Percentiles rank a stretch among this genome's conserved stretches.
phyloP scores from a whole-genome alignment of 2,797 vertebrate species.

The Dallia pectoralis region DNA sequence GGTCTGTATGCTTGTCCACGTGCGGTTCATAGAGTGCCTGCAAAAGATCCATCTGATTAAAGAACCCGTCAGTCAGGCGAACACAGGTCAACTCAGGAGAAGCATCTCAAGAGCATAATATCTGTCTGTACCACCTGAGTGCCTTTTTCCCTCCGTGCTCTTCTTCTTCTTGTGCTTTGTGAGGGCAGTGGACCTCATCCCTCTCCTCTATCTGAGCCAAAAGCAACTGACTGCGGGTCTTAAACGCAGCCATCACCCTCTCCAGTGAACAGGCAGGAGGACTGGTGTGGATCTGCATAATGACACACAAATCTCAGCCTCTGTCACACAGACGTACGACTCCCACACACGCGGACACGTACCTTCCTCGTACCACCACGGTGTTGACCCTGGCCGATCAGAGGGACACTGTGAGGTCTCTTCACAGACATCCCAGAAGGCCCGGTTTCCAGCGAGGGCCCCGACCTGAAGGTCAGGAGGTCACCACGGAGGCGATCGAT shows the following conservation, averaged over 20 bases:
- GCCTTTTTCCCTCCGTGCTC: constrained; percentile 48
- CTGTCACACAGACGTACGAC: constrained; percentile 3
- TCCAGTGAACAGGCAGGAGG: constrained; percentile 75
- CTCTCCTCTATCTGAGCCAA: constrained; percentile 82
- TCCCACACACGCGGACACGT: constrained; percentile 13
- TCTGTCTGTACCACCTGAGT: constrained; percentile 68
- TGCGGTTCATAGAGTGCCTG: constrained; percentile 73
- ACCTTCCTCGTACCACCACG: constrained; percentile 73
- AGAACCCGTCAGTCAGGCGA: neutral
- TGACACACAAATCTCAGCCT: constrained; percentile 27
- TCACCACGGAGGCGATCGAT: constrained; percentile 77
- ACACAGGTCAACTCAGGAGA: neutral
- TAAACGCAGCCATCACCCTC: constrained; percentile 82
- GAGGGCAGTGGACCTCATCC: constrained; percentile 79
- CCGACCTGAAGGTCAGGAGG: constrained; percentile 57
- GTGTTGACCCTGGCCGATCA: constrained; percentile 56
- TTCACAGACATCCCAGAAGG: constrained; percentile 41
- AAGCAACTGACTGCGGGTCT: constrained; percentile 78
- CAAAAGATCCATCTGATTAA: neutral
- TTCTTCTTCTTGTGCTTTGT: constrained; percentile 46
- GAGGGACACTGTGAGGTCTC: constrained; percentile 78
- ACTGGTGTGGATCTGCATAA: constrained; percentile 75
- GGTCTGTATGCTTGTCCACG: constrained; percentile 72
- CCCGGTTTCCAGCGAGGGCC: constrained; percentile 45
- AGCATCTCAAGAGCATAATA: neutral